phyloP scores from a whole-genome alignment of 37 sponge, comb jelly and placozoan species.

The Crambe crambe region DNA sequence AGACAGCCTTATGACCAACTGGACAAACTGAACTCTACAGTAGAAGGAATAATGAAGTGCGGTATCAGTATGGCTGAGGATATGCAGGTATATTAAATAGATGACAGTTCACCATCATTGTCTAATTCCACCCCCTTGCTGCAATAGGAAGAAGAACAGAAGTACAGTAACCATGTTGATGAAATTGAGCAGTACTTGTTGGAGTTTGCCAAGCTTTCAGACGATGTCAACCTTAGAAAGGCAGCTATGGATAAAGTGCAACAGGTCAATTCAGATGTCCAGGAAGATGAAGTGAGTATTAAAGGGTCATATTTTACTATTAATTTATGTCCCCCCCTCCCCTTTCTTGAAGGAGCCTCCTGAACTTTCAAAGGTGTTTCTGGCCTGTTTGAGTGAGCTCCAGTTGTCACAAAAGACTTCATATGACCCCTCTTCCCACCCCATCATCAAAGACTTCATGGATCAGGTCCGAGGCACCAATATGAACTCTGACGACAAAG shows the following conservation, averaged over 20 bases:
- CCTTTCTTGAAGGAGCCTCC: too few species aligned
- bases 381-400: not conserved
- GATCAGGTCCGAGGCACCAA: not conserved
- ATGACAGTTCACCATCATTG: too few species aligned
- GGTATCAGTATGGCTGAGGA: slow-evolving; percentile 19
- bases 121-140: too few species aligned
- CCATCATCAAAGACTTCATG: slow-evolving; percentile 11
- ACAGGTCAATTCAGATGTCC: not conserved
- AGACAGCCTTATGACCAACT: not conserved
- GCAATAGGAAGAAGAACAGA: not conserved
- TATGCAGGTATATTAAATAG: not conserved
- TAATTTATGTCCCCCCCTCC: too few species aligned
- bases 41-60: not conserved
- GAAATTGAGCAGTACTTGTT: not conserved
- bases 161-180: too few species aligned
- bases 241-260: not conserved
- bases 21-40: not conserved
- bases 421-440: slow-evolving; percentile 20
- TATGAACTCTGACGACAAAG: not conserved
- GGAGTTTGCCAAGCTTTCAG: slow-evolving; percentile 4
- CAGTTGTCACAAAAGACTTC: not conserved
- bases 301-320: too few species aligned
- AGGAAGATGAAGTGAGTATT: not conserved
- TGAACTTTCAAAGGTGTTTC: slow-evolving; percentile 8
- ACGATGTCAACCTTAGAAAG: not conserved